These are phyloP conservation scores for Onychostoma macrolepis DNA, from an alignment of 2,113 vertebrate genomes.

Conservation along the genomic window DNA sequence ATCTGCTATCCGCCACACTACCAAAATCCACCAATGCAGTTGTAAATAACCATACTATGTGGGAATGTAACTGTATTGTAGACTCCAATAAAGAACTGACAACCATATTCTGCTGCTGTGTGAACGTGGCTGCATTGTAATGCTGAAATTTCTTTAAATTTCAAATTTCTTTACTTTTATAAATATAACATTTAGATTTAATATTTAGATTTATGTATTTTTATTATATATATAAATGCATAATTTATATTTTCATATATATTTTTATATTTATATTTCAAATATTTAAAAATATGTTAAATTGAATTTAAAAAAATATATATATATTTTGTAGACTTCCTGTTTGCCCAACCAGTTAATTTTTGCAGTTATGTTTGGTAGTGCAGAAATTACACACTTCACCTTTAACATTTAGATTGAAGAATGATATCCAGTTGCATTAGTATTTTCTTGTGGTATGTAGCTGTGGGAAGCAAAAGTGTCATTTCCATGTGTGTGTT, in stretches of 20 bases:
- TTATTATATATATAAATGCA: no score
- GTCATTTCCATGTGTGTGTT: not conserved
- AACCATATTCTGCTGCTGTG: no score
- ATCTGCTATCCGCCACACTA: not conserved
- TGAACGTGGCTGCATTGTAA: no score
- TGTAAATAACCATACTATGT: not conserved
- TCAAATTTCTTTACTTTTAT: no score
- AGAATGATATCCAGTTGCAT: not conserved
- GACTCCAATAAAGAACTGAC: not conserved
- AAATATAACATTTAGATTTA: no score
- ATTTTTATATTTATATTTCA: no score
- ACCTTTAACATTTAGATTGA: not conserved
- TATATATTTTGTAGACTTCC: not conserved
- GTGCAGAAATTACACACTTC: not conserved
- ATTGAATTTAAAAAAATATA: no score
- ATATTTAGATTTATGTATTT: no score
- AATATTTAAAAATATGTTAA: no score
- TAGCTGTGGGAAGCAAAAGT: not conserved
- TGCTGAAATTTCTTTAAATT: no score
- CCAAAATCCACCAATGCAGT: not conserved
- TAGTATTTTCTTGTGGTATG: not conserved
- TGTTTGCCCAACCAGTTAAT: not conserved
- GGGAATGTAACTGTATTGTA: not conserved
- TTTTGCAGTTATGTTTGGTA: not conserved
- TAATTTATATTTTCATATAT: no score